A percentile compares a stretch with the other conserved stretches of the same genome.
These are phyloP conservation scores for Dusona sp. DNA, from an alignment of 2,888 invertebrate species.

Conservation along the genomic window DNA sequence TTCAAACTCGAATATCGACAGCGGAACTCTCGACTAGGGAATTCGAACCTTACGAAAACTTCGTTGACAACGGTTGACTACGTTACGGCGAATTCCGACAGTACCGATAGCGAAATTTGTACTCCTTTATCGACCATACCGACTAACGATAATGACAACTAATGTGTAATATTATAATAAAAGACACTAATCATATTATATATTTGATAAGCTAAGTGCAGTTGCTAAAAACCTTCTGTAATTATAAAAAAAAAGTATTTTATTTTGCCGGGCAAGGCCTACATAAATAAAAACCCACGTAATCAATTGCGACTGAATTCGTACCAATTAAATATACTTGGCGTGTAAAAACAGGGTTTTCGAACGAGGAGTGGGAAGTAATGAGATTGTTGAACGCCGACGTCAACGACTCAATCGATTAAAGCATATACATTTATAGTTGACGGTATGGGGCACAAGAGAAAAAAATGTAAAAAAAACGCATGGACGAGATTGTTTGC, in stretches of 20 bases:
- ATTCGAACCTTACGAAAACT: neutral
- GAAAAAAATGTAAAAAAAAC: conserved; percentile 16
- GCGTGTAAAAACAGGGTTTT: conserved; percentile 48
- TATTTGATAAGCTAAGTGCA: too few relatives aligned
- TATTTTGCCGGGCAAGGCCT: conserved; percentile 18
- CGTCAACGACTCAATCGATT: conserved; percentile 14
- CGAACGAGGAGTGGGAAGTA: conserved; percentile 58
- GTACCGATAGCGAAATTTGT: conserved; percentile 31
- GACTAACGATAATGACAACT: conserved; percentile 10
- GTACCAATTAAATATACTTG: conserved; percentile 53
- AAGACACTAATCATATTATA: too few relatives aligned
- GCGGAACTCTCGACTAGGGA: too few relatives aligned
- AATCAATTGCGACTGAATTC: conserved; percentile 26
- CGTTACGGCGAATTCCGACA: neutral
- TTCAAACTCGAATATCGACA: conserved; percentile 2
- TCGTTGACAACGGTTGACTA: conserved; percentile 4
- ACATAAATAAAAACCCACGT: conserved; percentile 50
- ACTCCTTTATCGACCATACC: neutral
- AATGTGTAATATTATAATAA: neutral
- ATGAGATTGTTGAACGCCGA: conserved; percentile 52
- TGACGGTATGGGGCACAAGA: neutral
- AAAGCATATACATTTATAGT: conserved; percentile 9
- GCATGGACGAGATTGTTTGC: conserved; percentile 11
- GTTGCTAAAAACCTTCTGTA: neutral
- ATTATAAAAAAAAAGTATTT: neutral